Evolutionary conservation across 2,888 invertebrate genomes (phyloP).

Genomic region (Nomada lathburiana): DNA sequence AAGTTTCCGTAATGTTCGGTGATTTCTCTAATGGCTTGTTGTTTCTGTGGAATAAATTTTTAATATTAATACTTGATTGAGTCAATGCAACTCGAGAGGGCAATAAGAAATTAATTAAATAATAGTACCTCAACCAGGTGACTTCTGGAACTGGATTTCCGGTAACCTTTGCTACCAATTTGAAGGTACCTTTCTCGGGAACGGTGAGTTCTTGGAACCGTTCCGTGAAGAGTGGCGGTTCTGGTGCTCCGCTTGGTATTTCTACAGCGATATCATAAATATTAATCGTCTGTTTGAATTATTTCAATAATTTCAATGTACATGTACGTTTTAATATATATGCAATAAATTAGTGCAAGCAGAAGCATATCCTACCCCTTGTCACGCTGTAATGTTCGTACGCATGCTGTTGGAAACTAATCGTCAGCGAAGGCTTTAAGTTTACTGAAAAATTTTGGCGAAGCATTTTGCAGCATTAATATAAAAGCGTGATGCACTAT

Average conservation of each 20-base stretch:
- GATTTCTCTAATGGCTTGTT: slow-evolving; percentile 92
- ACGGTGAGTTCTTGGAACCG: slow-evolving; percentile 94
- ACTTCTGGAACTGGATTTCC: slow-evolving; percentile 96
- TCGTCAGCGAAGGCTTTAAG: slow-evolving; percentile 53
- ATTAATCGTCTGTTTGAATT: neutral
- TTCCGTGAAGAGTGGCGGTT: slow-evolving; percentile 94
- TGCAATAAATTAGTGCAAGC: slow-evolving; percentile 37
- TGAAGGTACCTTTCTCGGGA: slow-evolving; percentile 91
- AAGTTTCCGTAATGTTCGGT: slow-evolving; percentile 90
- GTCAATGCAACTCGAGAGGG: neutral
- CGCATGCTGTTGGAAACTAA: slow-evolving; percentile 61
- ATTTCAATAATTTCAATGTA: neutral
- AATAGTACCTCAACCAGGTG: slow-evolving; percentile 89
- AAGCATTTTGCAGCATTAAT: slow-evolving; percentile 58
- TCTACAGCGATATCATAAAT: slow-evolving; percentile 85
- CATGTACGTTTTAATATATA: neutral
- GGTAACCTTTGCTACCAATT: slow-evolving; percentile 92
- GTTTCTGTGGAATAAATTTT: slow-evolving; percentile 85
- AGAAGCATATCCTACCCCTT: slow-evolving; percentile 66
- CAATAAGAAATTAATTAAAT: neutral
- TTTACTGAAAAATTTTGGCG: slow-evolving; percentile 66
- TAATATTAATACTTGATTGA: slow-evolving; percentile 64
- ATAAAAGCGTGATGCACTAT: slow-evolving; percentile 23
- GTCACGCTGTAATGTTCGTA: slow-evolving; percentile 47
- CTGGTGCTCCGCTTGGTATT: slow-evolving; percentile 90